Evolutionary conservation across 2,888 invertebrate genomes (phyloP).

Genomic region (Lumbricus terrestris): DNA sequence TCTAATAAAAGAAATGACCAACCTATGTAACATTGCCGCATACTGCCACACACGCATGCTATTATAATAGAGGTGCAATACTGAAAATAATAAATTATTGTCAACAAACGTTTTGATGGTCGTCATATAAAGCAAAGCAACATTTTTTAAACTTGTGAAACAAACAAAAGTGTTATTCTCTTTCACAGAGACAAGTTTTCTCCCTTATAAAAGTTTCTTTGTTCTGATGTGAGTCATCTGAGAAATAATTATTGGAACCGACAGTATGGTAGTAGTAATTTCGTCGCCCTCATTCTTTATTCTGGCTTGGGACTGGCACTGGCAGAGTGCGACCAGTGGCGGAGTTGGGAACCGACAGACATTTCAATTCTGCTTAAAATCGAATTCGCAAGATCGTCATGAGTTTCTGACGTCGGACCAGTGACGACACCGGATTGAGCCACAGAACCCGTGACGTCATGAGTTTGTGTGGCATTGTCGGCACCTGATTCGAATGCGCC

Average conservation of each 20-base stretch:
- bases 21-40: too few species aligned
- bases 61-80: too few species aligned
- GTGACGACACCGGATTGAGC: neutral
- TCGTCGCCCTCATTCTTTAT: too few species aligned
- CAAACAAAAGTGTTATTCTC: neutral
- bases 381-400: neutral
- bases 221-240: neutral
- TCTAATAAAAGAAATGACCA: too few species aligned
- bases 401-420: neutral
- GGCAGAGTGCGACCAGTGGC: too few species aligned
- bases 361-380: neutral
- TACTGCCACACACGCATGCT: too few species aligned
- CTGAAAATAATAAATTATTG: too few species aligned
- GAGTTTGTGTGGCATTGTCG: neutral
- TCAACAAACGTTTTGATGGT: neutral
- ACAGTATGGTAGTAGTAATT: too few species aligned
- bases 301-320: too few species aligned
- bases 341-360: neutral
- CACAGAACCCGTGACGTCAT: neutral
- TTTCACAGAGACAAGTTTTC: neutral
- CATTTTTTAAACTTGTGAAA: neutral
- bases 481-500: neutral
- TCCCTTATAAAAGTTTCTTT: neutral
- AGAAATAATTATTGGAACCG: neutral
- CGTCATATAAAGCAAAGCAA: neutral